Evolutionary conservation across 2,888 invertebrate genomes (phyloP), one percentile per base, ranked within the genome.

Genomic region (Metallyticus violacea): DNA sequence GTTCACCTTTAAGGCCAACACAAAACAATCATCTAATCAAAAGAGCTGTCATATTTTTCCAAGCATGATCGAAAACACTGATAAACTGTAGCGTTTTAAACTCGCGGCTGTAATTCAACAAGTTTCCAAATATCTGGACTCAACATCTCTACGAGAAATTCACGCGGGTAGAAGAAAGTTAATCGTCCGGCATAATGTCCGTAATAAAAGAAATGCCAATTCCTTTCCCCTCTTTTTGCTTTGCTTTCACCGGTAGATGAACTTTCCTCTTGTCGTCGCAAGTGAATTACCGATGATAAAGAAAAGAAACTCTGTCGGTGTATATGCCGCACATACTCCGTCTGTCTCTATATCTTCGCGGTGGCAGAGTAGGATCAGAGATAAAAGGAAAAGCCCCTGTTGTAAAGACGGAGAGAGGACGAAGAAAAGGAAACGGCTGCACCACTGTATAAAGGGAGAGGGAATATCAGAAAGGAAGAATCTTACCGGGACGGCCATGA

Each of bases 401-500:
- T 62, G 40, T 15, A 62, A 15, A 62, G 40, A 62, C 28, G 25
- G 77, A 83, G 83, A 77, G 22, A 15, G 22, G 40, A 62, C 28
- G 25, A 83, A 83, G 83, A 77, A 77, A 77, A 83, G 83, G 83
- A 83, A 83, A 83, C 83, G 15, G 81, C 26, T 15, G 40, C 27
- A 82, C 82, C 76, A 82, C 77, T 15, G 15, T 62, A 62, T 62
- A 62, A 62, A 62, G 40, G 40, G 40, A 62, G 40, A 62, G 22
- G 40, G 40, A 62, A 22, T 62, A 62, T 62, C 77, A 83, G 83
- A 27, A 25, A 29, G 77, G 7, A n/a, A 26, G 25, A 81, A 81
- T 81, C 81, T 81, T 81, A 29, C 29, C 81, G 30, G 81, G n/a
- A 77, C 77, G 77, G 27, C 77, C 83, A 83, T 83, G 83, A 83